Base-by-base conservation (phyloP, 2,888 invertebrate genomes). In the Callinectes sapidus region DNA sequence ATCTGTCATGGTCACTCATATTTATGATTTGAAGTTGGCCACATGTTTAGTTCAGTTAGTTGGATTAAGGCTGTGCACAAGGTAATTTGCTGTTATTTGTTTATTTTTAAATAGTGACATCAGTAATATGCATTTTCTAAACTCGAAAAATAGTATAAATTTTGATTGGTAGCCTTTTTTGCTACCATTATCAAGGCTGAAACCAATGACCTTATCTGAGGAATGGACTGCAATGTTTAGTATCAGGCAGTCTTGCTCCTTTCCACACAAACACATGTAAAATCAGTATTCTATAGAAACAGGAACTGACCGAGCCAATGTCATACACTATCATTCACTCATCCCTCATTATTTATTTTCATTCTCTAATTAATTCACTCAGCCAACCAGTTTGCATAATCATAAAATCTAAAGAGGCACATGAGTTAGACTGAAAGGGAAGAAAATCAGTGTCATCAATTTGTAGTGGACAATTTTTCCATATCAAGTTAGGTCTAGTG, bases 401-500 rank as follows among this genome's bases (percentile, higher is more conserved):
- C 81, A 32, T 16, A 81, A 35, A 81, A 81, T 13, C 81, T 81
- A 8, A 32, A 81, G 81, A 81, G 35, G 35, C 81, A 81, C 81
- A 81, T 35, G 35, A 81, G 81, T 81, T 81, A 81, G 81, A 81
- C 81, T 35, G 32, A 81, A 81, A 32, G 81, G 81, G 81, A 81
- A 71, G 32, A 81, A 81, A 28, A 28, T 71, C 23, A 10, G 71
- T 35, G 3, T 81, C 35, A 81, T 81, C 35, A 35, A 35, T 16
- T 81, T 81, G 81, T 35, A 81, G 35, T 81, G 5, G 81, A 35
- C 81, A 32, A 10, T 3, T 71, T 81, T 81, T 35, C 35, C 81
- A 81, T 77, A 77, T 77, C 35, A 81, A 32, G 81, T 81, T 81
- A 81, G 81, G 81, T 81, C 10, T 81, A 81, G 77, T 28, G 13